Base-by-base conservation (phyloP, 2,888 invertebrate genomes). In the Eilema griseolum region DNA sequence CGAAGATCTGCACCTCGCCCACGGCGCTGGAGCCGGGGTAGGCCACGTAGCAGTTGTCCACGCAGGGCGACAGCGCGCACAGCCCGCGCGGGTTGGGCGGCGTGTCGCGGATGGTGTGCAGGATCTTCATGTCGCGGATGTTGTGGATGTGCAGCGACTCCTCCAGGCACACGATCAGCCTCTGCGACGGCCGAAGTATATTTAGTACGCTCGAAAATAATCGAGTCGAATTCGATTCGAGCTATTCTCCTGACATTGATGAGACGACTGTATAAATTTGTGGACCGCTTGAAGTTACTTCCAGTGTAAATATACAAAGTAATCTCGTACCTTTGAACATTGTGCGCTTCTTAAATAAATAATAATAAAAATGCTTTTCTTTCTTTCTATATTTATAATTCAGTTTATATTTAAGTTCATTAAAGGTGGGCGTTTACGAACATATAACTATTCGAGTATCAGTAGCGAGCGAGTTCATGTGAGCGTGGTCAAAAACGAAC, bases 91-190 rank as follows among this genome's bases (percentile, higher is more conserved):
- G 97, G 96, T 99, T 99, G 75, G 98, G 98, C 76, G 99, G 99
- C 75, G 99, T 99, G 93, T 99, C 99, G 85, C 99, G 97, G 90
- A 99, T 99, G 73, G 99, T 99, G 95, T 99, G 99, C 88, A 99
- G 96, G 80, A 99, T 98, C 95, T 98, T 99, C 99, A 99, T 99
- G 92, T 99, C 99, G 84, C 98, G 97, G 87, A 99, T 99, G 95
- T 99, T 99, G 96, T 99, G 99, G 90, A 99, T 99, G 94, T 99
- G 99, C 82, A 99, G 96, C 84, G 98, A 98, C 92, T 99, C 99
- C 94, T 99, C 99, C 86, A 99, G 95, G 92, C 99, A 99, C 81
- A 99, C 99, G 81, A 99, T 97, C 91, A 99, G 96, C 88, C 99
- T 96, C 98, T 98, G 96, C 63, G 87, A 64, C 67, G 41, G 11